Evolutionary conservation across 1,140 invertebrate genomes (phyloP).

Genomic region (Alviniconcha marisindica): DNA sequence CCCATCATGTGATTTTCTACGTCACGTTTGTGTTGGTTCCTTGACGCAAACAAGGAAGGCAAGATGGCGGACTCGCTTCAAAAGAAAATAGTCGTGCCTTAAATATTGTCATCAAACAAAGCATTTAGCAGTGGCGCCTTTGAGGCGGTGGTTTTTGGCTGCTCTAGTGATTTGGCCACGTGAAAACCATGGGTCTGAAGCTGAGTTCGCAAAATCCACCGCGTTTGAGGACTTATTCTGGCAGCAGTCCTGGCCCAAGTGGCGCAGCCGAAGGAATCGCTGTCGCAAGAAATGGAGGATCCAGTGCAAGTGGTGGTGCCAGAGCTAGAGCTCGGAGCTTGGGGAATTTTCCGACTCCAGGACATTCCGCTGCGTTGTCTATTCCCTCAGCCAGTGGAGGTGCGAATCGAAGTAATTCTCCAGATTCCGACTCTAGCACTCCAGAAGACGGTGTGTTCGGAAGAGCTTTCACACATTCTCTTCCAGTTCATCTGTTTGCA

Average conservation of each 20-base stretch:
- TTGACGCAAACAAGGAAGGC: slow-evolving; percentile 71
- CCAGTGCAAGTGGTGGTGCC: slow-evolving; percentile 39
- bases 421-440: slow-evolving; percentile 72
- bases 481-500: slow-evolving; percentile 72
- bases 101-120: slow-evolving; percentile 23
- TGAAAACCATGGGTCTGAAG: slow-evolving; percentile 65
- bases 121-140: neutral
- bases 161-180: neutral
- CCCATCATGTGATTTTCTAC: slow-evolving; percentile 45
- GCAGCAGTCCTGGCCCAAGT: slow-evolving; percentile 65
- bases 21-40: slow-evolving; percentile 72
- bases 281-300: slow-evolving; percentile 52
- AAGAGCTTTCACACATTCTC: slow-evolving; percentile 65
- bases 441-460: slow-evolving; percentile 68
- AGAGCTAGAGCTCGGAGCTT: slow-evolving; percentile 67
- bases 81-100: slow-evolving; percentile 25
- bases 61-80: slow-evolving; percentile 63
- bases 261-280: slow-evolving; percentile 57
- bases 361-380: slow-evolving; percentile 56
- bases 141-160: slow-evolving; percentile 28
- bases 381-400: slow-evolving; percentile 65
- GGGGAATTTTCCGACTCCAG: slow-evolving; percentile 62
- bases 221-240: slow-evolving; percentile 70
- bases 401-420: slow-evolving; percentile 61
- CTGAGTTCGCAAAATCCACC: slow-evolving; percentile 65